A percentile compares a stretch with the other conserved stretches of the same genome.
These are phyloP conservation scores for Pasiphila rectangulata DNA, from an alignment of 2,888 invertebrate species.

Conservation along the genomic window DNA sequence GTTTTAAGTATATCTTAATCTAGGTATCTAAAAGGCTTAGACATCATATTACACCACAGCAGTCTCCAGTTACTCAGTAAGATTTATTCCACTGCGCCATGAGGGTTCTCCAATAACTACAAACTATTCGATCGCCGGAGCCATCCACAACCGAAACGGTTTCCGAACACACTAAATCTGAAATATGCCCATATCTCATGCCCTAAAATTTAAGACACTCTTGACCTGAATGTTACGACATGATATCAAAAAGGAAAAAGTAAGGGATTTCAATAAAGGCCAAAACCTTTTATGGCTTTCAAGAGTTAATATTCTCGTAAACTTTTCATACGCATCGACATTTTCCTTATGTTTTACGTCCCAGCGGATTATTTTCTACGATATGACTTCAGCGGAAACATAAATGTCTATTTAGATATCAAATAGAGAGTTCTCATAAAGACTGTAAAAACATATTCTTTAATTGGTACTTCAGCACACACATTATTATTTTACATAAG, in stretches of 20 bases:
- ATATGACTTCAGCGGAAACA: conserved; percentile 24
- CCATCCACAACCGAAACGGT: background rate
- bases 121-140: background rate
- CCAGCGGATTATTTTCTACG: conserved; percentile 23
- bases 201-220: conserved; percentile 4
- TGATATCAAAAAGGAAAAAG: conserved; percentile 10
- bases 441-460: background rate
- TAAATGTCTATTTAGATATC: conserved; percentile 21
- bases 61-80: no score
- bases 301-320: conserved; percentile 24
- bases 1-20: no score
- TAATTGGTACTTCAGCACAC: background rate
- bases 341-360: conserved; percentile 25
- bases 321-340: conserved; percentile 21
- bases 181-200: conserved; percentile 1
- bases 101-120: no score
- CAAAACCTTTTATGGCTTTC: conserved; percentile 10
- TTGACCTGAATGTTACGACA: conserved; percentile 5
- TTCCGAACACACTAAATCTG: conserved; percentile 1
- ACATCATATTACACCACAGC: no score
- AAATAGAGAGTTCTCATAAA: no score
- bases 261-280: conserved; percentile 18
- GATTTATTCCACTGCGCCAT: no score
- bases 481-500: no score
- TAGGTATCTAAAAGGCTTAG: no score